A percentile compares a stretch with the other conserved stretches of the same genome.
Evolutionary conservation across 2,113 vertebrate species (phyloP).

Genomic region (Crotalus tigris): DNA sequence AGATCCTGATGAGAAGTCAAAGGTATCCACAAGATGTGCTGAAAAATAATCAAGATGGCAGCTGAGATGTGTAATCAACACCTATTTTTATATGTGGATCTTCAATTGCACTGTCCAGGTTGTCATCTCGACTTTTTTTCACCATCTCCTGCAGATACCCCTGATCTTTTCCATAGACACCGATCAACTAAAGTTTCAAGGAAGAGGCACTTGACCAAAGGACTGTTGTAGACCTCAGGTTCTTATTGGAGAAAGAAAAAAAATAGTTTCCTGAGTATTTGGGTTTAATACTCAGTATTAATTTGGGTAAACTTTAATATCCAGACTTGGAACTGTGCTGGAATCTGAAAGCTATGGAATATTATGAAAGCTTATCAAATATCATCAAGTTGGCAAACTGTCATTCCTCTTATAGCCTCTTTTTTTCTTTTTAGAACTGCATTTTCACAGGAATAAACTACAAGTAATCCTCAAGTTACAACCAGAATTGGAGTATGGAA

Average conservation of each 20-base stretch:
- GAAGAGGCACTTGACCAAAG: neutral
- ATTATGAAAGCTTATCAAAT: neutral
- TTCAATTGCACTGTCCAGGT: neutral
- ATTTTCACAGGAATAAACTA: neutral
- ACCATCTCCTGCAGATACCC: neutral
- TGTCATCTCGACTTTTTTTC: neutral
- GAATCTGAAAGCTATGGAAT: neutral
- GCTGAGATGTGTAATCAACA: neutral
- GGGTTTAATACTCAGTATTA: neutral
- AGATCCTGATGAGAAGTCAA: neutral
- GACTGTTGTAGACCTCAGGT: neutral
- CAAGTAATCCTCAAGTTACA: too few relatives aligned
- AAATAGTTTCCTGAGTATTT: neutral
- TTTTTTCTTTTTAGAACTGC: neutral
- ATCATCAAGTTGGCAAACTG: neutral
- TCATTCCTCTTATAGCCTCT: neutral
- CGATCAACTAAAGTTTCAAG: neutral
- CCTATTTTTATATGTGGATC: neutral
- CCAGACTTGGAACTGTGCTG: neutral
- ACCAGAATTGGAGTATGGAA: too few relatives aligned
- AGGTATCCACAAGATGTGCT: neutral
- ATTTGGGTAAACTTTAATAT: neutral
- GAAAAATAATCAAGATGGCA: neutral
- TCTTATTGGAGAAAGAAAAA: neutral
- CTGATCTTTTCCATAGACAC: neutral